Conservation (phyloP, 2,888 invertebrate genomes). For the Auanema sp. region DNA sequence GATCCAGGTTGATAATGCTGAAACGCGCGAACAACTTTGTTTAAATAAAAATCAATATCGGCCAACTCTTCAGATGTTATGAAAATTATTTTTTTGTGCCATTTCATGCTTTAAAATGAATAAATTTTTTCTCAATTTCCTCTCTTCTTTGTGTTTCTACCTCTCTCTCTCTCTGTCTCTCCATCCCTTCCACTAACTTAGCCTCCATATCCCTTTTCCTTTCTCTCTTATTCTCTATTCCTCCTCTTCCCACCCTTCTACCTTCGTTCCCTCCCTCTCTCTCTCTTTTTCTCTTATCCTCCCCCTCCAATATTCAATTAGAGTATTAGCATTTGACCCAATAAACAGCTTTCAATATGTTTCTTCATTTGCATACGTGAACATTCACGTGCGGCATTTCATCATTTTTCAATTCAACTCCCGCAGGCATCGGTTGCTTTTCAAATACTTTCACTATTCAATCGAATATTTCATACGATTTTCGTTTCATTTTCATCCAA, state of each 20-base stretch:
- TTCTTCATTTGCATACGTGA: too few relatives aligned
- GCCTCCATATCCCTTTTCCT: constrained; percentile 1
- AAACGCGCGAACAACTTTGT: constrained; percentile 34
- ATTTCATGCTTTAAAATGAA: constrained; percentile 1
- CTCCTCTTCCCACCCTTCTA: neutral
- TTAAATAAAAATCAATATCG: constrained; percentile 44
- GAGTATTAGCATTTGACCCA: too few relatives aligned
- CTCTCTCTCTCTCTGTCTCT: neutral
- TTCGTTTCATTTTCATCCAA: too few relatives aligned
- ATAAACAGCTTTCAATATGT: too few relatives aligned
- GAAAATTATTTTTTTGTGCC: constrained; percentile 6
- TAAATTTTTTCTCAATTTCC: constrained; percentile 2
- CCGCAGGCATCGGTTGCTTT: too few relatives aligned
- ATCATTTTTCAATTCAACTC: too few relatives aligned
- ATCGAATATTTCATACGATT: too few relatives aligned
- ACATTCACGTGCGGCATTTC: too few relatives aligned
- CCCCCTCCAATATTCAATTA: constrained; percentile 62
- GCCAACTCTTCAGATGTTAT: constrained; percentile 48
- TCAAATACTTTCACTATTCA: too few relatives aligned
- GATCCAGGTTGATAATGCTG: constrained; percentile 45
- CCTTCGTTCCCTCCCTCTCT: neutral
- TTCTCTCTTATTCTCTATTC: constrained; percentile 66
- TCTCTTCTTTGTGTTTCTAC: neutral
- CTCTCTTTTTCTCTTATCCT: too few relatives aligned
- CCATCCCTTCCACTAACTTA: neutral